Percentiles rank a stretch among this genome's conserved stretches.
Evolutionary conservation across 2,113 vertebrate genomes (phyloP).

Genomic region (Acanthochromis polyacanthus): DNA sequence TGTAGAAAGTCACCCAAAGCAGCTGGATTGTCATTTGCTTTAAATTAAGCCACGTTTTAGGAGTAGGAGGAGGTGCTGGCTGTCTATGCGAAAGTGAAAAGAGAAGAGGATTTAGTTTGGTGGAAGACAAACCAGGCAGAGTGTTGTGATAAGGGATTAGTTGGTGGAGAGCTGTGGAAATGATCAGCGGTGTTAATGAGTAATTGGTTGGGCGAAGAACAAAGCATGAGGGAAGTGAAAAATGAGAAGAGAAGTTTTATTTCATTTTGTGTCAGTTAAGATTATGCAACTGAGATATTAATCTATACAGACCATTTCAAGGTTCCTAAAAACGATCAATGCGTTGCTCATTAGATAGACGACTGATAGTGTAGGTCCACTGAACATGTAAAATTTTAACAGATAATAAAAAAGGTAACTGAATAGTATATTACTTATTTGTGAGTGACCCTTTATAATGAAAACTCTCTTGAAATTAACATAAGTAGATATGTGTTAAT

Average conservation of each 20-base stretch:
- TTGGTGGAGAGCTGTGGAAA: slow-evolving; percentile 14
- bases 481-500: too few species aligned
- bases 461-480: too few species aligned
- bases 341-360: too few species aligned
- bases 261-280: background rate
- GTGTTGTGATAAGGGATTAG: slow-evolving; percentile 42
- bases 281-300: background rate
- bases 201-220: slow-evolving; percentile 24
- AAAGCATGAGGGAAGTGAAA: background rate
- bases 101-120: slow-evolving; percentile 15
- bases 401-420: too few species aligned
- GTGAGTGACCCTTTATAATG: too few species aligned
- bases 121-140: slow-evolving; percentile 31
- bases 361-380: too few species aligned
- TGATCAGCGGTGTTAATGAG: slow-evolving; percentile 31
- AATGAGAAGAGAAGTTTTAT: background rate
- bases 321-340: too few species aligned
- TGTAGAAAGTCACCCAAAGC: background rate
- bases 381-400: too few species aligned
- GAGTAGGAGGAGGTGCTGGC: background rate
- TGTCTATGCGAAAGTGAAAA: slow-evolving; percentile 17
- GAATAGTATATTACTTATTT: too few species aligned
- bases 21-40: background rate
- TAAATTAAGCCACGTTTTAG: background rate
- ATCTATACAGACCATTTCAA: too few species aligned